Base-by-base conservation (phyloP, 2,888 invertebrate genomes). In the Thymelicus lineola region DNA sequence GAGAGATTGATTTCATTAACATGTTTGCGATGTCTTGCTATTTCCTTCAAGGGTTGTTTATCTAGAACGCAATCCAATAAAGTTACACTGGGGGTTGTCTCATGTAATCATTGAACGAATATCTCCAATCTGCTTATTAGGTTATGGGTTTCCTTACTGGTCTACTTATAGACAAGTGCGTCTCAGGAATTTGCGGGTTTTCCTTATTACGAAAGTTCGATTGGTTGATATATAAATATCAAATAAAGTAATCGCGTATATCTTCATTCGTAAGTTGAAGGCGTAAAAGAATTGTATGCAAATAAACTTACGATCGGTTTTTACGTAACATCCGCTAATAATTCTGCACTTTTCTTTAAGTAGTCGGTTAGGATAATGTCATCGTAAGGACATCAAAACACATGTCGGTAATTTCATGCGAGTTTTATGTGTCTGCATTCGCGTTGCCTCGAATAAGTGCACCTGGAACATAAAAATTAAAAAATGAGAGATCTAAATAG, bases 1-100 rank as follows among this genome's bases (percentile, higher is more conserved):
- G 82, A 85, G 80, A 85, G 80, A 86, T 87, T 86, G 82, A 82
- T 84, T 86, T 80, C 76, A 83, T 85, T 84, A 81, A 74, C 75
- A 79, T 80, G 76, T 78, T 79, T 79, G 75, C 73, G 65, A 77
- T 80, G 78, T 79, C 75, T 75, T 72, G 55, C 71, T 72, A 75
- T 79, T 76, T 77, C 75, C 76, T 79, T 75, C 72, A 75, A 72
- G 75, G 71, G 72, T 76, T 75, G 78, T 80, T 79, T 76, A 78
- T 79, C 76, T 78, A 76, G 73, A 74, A 73, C 71, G 73, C 73
- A 66, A 75, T 74, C 75, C 76, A 75, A 79, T 76, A 76, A 76
- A 75, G 72, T 73, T 70, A 68, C 70, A 72, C 69, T 72, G 66
- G 70, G 63, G 55, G 58, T 73, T 73, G 71, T 77, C 77, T 66